Conservation (phyloP, 1,140 invertebrate species). For the Mycetomoellerius zeteki region DNA sequence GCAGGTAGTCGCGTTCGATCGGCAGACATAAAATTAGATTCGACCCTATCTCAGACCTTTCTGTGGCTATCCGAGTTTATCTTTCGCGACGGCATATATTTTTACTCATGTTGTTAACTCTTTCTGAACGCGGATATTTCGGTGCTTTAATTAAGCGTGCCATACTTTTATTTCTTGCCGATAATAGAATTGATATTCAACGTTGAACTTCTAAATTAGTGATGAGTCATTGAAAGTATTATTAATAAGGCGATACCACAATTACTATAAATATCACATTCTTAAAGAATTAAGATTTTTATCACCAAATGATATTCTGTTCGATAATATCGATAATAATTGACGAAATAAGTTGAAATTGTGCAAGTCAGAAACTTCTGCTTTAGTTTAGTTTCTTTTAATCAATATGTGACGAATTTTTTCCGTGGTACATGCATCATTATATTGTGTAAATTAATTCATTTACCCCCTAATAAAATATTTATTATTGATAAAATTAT, state of each 20-base stretch:
- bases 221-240: neutral
- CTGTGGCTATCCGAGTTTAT: conserved; percentile 22
- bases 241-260: neutral
- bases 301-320: neutral
- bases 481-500: neutral
- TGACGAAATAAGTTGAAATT: neutral
- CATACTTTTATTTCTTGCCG: neutral
- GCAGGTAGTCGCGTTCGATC: conserved; percentile 23
- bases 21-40: conserved; percentile 56
- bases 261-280: neutral
- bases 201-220: neutral
- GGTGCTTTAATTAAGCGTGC: conserved; percentile 5
- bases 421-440: neutral
- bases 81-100: conserved; percentile 35
- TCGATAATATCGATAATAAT: neutral
- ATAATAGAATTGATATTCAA: neutral
- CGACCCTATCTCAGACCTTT: conserved; percentile 53
- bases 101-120: conserved; percentile 33
- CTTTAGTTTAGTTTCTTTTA: conserved; percentile 4
- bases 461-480: conserved; percentile 21
- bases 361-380: conserved; percentile 2
- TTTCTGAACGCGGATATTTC: neutral
- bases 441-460: neutral
- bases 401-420: conserved; percentile 17
- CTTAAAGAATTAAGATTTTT: neutral